Conservation (phyloP, 2,113 vertebrate species). For the Phoxinus phoxinus region DNA sequence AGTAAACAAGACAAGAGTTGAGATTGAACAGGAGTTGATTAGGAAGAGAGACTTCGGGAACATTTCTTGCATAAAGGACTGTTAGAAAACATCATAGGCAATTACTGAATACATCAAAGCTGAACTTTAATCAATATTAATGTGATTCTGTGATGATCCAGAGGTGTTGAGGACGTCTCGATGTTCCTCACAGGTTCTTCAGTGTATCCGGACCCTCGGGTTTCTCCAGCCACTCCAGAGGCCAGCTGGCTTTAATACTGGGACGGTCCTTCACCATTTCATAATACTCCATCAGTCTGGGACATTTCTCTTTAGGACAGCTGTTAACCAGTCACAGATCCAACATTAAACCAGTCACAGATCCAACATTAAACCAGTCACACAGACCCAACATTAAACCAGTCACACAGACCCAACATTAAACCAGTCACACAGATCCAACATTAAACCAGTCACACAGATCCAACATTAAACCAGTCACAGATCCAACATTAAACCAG, state of each 20-base stretch:
- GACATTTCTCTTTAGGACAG: conserved; percentile 66
- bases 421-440: too few species aligned
- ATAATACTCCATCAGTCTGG: conserved; percentile 70
- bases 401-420: too few species aligned
- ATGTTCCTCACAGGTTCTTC: conserved; percentile 46
- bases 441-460: too few species aligned
- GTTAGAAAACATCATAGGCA: neutral
- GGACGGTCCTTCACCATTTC: conserved; percentile 37
- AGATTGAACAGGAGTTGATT: neutral
- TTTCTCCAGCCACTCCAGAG: conserved; percentile 28
- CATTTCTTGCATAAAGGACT: neutral
- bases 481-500: too few species aligned
- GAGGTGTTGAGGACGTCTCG: neutral
- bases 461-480: too few species aligned
- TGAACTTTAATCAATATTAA: neutral
- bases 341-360: neutral
- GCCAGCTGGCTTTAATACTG: conserved; percentile 53
- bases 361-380: too few species aligned
- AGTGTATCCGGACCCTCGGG: neutral
- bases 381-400: too few species aligned
- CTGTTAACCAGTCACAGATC: conserved; percentile 52
- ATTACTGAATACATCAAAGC: neutral
- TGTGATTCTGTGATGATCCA: neutral
- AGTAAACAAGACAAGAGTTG: neutral
- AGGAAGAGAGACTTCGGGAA: too few species aligned